Conservation (phyloP, 2,113 vertebrate species). For the Onychorhynchus coronatus region DNA sequence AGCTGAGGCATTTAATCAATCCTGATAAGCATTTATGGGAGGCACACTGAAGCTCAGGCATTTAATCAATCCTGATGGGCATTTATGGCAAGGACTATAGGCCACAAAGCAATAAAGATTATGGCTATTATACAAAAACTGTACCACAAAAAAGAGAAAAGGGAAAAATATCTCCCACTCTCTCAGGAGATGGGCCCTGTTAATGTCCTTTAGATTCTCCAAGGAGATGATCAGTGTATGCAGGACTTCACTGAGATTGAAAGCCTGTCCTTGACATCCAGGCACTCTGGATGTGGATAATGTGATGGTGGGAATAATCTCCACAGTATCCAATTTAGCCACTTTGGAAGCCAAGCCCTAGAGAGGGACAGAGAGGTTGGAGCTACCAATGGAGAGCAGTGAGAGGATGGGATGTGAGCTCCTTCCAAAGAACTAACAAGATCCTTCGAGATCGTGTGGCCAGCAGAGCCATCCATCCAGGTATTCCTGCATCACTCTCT, state of each 20-base stretch:
- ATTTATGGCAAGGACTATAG: not conserved
- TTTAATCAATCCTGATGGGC: constrained; percentile 20
- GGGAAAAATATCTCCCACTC: not conserved
- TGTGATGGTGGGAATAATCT: not conserved
- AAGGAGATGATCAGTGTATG: not conserved
- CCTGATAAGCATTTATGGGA: not conserved
- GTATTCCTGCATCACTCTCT: not conserved
- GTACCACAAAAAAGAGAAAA: not conserved
- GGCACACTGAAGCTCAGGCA: not conserved
- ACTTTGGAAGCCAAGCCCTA: not conserved
- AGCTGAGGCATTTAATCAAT: constrained; percentile 28
- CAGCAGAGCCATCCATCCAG: not conserved
- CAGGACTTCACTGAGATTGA: not conserved
- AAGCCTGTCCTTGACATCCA: not conserved
- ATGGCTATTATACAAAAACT: not conserved
- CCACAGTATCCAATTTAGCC: not conserved
- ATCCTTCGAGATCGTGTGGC: not conserved
- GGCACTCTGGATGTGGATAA: not conserved
- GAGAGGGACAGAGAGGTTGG: not conserved
- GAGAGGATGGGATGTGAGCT: not conserved
- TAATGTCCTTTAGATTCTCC: not conserved
- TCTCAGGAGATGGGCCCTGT: not conserved
- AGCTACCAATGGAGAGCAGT: not conserved
- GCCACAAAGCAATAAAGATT: constrained; percentile 26
- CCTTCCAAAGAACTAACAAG: not conserved